Conservation (phyloP, 2,797 vertebrate species). For the Urosaurus nigricauda region DNA sequence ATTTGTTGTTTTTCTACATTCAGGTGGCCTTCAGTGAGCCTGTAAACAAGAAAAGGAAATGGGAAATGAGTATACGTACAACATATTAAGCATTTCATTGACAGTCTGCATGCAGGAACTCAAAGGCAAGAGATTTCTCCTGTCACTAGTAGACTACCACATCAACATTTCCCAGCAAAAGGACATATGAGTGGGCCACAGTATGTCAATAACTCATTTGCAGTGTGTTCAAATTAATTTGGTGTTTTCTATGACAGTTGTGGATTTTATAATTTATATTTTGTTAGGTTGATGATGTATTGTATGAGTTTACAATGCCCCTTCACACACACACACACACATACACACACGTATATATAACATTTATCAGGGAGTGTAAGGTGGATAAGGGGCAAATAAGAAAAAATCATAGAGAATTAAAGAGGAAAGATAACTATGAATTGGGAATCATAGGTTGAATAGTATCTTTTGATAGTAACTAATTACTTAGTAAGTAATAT, state of each 20-base stretch:
- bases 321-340: no score
- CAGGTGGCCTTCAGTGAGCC: not conserved
- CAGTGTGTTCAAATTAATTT: not conserved
- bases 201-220: not conserved
- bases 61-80: not conserved
- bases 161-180: not conserved
- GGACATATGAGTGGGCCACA: not conserved
- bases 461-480: no score
- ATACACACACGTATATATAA: no score
- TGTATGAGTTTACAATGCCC: no score
- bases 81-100: not conserved
- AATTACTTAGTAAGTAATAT: no score
- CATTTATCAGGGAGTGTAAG: no score
- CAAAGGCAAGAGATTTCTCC: no score
- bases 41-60: not conserved
- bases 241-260: not conserved
- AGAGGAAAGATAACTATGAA: no score
- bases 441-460: no score
- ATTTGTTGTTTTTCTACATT: not conserved
- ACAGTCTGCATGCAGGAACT: no score
- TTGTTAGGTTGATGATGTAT: not conserved
- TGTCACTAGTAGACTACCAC: not conserved
- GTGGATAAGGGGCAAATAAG: no score
- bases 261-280: not conserved
- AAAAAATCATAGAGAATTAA: no score